Percentiles rank a stretch among this genome's conserved stretches.
These are phyloP conservation scores for Acanthaster planci DNA, from an alignment of 35 echinoderm and acorn worm species.

Conservation along the genomic window DNA sequence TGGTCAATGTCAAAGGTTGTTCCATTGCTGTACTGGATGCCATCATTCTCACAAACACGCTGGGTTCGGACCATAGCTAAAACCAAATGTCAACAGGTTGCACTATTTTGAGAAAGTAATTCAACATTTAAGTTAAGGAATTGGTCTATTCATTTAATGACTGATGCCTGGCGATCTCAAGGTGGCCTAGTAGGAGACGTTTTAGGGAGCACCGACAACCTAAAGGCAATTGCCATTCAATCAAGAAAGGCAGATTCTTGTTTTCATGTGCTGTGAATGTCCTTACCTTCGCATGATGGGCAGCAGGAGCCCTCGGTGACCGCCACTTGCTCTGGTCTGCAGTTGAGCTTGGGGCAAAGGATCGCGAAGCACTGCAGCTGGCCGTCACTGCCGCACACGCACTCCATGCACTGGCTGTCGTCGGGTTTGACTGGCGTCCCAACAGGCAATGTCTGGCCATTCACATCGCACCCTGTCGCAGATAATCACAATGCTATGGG, in stretches of 20 bases:
- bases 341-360: constrained; percentile 47
- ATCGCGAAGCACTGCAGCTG: constrained; percentile 65
- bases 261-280: background rate
- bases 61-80: background rate
- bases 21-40: constrained; percentile 52
- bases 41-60: constrained; percentile 45
- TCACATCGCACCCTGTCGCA: constrained; percentile 5
- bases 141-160: too few relatives aligned
- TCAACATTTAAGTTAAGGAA: too few relatives aligned
- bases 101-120: too few relatives aligned
- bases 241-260: too few relatives aligned
- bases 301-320: constrained; percentile 56
- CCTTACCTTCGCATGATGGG: constrained; percentile 59
- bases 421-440: constrained; percentile 21
- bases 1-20: constrained; percentile 45
- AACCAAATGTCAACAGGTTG: too few relatives aligned
- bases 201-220: too few relatives aligned
- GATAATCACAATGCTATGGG: too few relatives aligned
- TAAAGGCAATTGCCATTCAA: too few relatives aligned
- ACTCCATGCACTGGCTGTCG: constrained; percentile 65
- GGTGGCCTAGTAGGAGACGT: too few relatives aligned
- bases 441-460: background rate
- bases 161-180: background rate
- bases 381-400: constrained; percentile 44
- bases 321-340: constrained; percentile 59